phyloP scores from a whole-genome alignment of 1,140 invertebrate genomes.

The Popillia japonica region DNA sequence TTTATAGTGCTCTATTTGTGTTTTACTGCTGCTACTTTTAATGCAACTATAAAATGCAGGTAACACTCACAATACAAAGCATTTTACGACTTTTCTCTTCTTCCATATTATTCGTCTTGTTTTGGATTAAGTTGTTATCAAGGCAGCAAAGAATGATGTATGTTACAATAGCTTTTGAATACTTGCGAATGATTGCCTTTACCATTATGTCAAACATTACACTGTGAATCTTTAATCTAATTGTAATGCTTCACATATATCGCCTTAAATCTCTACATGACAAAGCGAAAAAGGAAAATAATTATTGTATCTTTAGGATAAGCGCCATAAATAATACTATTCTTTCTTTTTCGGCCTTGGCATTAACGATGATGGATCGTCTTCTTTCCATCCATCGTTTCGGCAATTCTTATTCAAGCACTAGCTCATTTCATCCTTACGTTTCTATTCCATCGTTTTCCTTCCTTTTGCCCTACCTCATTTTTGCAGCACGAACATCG shows the following conservation, averaged over 20 bases:
- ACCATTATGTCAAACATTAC: too few relatives aligned
- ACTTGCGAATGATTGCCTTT: too few relatives aligned
- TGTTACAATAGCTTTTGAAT: too few relatives aligned
- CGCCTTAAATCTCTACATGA: neutral
- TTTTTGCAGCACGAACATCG: neutral
- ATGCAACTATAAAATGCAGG: too few relatives aligned
- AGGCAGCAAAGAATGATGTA: too few relatives aligned
- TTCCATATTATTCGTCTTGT: too few relatives aligned
- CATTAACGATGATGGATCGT: slow-evolving; percentile 31
- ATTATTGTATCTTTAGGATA: neutral
- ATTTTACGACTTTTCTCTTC: too few relatives aligned
- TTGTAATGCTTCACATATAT: neutral
- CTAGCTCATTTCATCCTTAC: neutral
- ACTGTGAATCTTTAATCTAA: neutral
- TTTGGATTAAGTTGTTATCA: too few relatives aligned
- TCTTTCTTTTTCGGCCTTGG: neutral
- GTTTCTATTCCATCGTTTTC: neutral
- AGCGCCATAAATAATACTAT: slow-evolving; percentile 21
- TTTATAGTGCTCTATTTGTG: too few relatives aligned
- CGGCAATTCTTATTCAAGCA: neutral
- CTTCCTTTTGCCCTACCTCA: neutral
- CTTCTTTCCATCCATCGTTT: slow-evolving; percentile 22
- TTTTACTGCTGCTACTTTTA: too few relatives aligned
- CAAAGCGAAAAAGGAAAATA: neutral
- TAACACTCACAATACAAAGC: too few relatives aligned